Percentiles rank a stretch among this genome's conserved stretches.
Conservation (phyloP, 2,888 invertebrate species). For the Agrotis clavis region DNA sequence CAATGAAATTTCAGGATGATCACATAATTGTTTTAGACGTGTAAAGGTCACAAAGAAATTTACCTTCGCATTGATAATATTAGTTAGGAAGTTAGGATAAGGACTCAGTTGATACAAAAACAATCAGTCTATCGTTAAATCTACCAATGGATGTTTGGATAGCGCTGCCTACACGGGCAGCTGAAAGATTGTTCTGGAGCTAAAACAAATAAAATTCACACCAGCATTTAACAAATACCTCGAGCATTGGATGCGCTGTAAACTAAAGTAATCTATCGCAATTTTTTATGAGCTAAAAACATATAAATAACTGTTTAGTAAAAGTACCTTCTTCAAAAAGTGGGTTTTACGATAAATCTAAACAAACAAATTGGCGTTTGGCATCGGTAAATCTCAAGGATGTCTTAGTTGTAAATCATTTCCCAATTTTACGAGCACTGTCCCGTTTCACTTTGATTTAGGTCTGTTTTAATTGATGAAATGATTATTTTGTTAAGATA, state of each 20-base stretch:
- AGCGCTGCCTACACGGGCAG: background rate
- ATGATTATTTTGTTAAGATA: conserved; percentile 16
- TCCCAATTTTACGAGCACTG: conserved; percentile 43
- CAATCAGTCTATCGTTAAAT: too few relatives aligned
- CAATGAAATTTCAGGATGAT: too few relatives aligned
- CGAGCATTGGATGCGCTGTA: background rate
- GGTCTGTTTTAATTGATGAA: conserved; percentile 28
- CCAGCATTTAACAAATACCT: background rate
- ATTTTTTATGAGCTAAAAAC: conserved; percentile 14
- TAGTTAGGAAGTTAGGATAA: too few relatives aligned
- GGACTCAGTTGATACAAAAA: too few relatives aligned
- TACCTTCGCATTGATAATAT: too few relatives aligned
- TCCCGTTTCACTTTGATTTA: conserved; percentile 45
- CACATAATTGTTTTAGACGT: too few relatives aligned
- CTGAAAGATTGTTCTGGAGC: background rate
- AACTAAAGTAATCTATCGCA: background rate
- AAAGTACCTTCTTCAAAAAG: conserved; percentile 24
- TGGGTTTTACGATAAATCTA: conserved; percentile 38
- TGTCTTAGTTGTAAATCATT: conserved; percentile 38
- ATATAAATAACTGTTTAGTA: conserved; percentile 19
- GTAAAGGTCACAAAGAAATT: too few relatives aligned
- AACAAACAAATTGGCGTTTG: conserved; percentile 32
- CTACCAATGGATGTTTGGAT: too few relatives aligned
- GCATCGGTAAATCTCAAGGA: conserved; percentile 37
- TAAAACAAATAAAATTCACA: too few relatives aligned